Percentiles rank a stretch among this genome's conserved stretches.
Conservation (phyloP, 1,140 invertebrate species). For the Hesperophylax magnus region DNA sequence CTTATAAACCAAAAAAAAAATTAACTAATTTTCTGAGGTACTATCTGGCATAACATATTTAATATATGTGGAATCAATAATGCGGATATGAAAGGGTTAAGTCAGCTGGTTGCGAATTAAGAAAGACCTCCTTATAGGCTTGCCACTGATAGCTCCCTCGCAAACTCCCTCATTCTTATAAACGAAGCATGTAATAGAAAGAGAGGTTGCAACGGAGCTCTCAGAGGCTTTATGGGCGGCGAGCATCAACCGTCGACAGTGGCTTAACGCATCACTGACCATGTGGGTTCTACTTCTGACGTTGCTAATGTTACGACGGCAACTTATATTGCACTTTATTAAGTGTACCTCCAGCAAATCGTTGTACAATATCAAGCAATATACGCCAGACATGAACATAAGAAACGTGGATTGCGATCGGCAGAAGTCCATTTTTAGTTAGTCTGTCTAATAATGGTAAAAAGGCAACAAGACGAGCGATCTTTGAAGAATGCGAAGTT, state of each 20-base stretch:
- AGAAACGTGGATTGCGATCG: neutral
- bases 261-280: constrained; percentile 9
- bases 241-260: neutral
- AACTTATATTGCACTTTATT: neutral
- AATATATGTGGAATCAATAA: too few relatives aligned
- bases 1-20: too few relatives aligned
- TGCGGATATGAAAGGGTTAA: too few relatives aligned
- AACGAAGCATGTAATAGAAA: too few relatives aligned
- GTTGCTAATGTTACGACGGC: constrained; percentile 4
- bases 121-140: too few relatives aligned
- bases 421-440: neutral
- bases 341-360: neutral
- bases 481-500: neutral
- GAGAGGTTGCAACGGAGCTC: too few relatives aligned
- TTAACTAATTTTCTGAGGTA: too few relatives aligned
- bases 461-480: constrained; percentile 5
- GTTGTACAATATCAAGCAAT: neutral
- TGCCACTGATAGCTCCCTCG: too few relatives aligned
- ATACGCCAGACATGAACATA: neutral
- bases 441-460: neutral
- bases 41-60: too few relatives aligned
- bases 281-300: neutral
- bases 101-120: too few relatives aligned
- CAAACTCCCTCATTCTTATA: too few relatives aligned
- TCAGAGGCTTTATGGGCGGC: neutral